Conservation (phyloP, 1,140 invertebrate genomes). For the Pseudachorutes palmiensis region DNA sequence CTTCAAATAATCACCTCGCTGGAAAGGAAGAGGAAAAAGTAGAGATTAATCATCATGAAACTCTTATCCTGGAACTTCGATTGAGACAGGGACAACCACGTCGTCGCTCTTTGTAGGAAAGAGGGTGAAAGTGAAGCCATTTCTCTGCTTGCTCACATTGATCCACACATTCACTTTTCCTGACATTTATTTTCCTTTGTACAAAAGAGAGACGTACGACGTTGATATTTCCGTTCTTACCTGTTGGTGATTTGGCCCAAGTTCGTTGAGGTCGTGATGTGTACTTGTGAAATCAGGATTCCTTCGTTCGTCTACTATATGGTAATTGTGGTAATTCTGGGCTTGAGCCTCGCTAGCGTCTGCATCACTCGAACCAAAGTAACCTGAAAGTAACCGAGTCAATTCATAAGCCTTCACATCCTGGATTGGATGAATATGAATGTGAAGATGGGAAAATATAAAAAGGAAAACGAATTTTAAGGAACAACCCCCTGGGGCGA, state of each 20-base stretch:
- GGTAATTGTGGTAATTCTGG: neutral
- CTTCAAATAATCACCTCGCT: neutral
- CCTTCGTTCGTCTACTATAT: neutral
- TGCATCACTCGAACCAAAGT: neutral
- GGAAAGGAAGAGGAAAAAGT: neutral
- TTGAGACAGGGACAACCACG: neutral
- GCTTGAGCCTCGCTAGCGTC: neutral
- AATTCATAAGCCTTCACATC: too few relatives aligned
- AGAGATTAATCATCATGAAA: slow-evolving; percentile 5
- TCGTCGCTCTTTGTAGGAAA: neutral
- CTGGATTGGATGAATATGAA: neutral
- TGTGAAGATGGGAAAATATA: neutral
- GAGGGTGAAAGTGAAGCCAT: slow-evolving; percentile 5
- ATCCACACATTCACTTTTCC: neutral
- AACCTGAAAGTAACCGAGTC: neutral
- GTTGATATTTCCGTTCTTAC: slow-evolving; percentile 1
- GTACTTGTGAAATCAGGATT: neutral
- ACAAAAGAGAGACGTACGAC: neutral
- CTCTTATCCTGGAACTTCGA: neutral
- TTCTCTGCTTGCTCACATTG: neutral
- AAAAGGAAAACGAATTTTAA: neutral
- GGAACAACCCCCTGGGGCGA: slow-evolving; percentile 2
- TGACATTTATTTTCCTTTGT: neutral
- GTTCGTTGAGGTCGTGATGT: neutral
- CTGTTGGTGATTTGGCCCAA: neutral